Base-by-base conservation (phyloP, 2,888 invertebrate genomes). In the Abrostola triplasia region DNA sequence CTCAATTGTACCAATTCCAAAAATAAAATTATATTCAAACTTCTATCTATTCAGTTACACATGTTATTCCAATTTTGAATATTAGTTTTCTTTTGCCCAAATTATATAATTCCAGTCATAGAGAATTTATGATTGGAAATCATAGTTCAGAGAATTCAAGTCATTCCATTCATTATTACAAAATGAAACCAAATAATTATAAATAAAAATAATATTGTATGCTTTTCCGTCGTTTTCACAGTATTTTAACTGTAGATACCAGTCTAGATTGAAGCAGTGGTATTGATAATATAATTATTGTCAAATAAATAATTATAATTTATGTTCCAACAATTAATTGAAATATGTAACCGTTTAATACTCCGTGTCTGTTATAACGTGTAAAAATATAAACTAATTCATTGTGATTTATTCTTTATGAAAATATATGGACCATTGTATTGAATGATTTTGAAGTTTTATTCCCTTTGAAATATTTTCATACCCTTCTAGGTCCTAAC, bases 391-490 rank as follows among this genome's bases (percentile, higher is more conserved):
- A 85, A 88, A 90, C 84, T 89, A 92, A 89, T 90, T 84, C 88
- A 92, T 90, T 93, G 93, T 93, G 93, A 93, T 93, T 92, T 92
- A 91, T 87, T 89, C 90, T 91, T 86, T 91, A 90, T 92, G 88
- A 90, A 92, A 91, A 85, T 92, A 91, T 90, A 93, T 91, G 93
- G 93, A 93, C 93, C 93, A 93, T 92, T 92, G 88, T 90, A 90
- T 88, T 89, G 83, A 89, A 77, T 67, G 64, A 76, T 72, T 59
- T 60, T 64, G 77, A 67, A 74, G 78, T 87, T 89, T 88, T 74
- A 81, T 80, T 87, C 44, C 57, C 7, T 12, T 37, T 7, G 6
- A n/a, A 0, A 11, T 12, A 11, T 42, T 42, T n/a, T 8, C 5
- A 47, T 6, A 24, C 44, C n/a, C 7, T 6, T 8, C 5, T 42